Base-by-base conservation (phyloP, 2,113 vertebrate species). In the Anoplopoma fimbria region DNA sequence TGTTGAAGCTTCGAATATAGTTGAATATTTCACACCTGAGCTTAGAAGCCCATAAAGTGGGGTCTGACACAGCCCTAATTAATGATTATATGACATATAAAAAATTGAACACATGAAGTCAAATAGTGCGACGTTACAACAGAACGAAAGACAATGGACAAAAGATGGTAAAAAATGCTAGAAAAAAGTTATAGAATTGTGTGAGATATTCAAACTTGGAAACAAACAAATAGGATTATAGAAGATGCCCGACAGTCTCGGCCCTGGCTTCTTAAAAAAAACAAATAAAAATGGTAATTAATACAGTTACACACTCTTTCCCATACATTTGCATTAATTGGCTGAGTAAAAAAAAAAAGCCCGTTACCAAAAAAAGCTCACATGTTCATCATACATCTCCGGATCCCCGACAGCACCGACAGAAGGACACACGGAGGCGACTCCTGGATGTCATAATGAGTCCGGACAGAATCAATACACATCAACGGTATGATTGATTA, bases 401-500 rank as follows among this genome's bases (percentile, higher is more conserved):
- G 9, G 27, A 21, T 67, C 67, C 33, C 75, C 53, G 17, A 40
- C 65, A n/a, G 25, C 87, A 14, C 25, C 58, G 8, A 34, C 17
- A 2, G 45, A 15, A 27, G 65, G 65, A 14, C 36, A 9, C 57
- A 40, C 29, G 58, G 61, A 4, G 75, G 65, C 60, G 42, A 45
- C 75, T 67, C 77, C 49, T 2, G 29, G 57, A 63, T 67, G 84
- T 84, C 89, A 86, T 71, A 75, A 85, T 57, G 80, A 84, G 83
- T 79, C 61, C 9, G 70, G 86, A 89, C 79, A 68, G 83, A 82
- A 92, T 91, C 90, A 81, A 91, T 91, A 89, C 40, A 70, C 87
- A 78, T 87, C 87, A 64, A 17, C 38, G 14, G 38, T 21, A 31
- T 92, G 92, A 93, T 91, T 86, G 92, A 92, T 93, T 82, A 89